Evolutionary conservation across 2,888 invertebrate species (phyloP).

Genomic region (Anagyrus pseudococci): DNA sequence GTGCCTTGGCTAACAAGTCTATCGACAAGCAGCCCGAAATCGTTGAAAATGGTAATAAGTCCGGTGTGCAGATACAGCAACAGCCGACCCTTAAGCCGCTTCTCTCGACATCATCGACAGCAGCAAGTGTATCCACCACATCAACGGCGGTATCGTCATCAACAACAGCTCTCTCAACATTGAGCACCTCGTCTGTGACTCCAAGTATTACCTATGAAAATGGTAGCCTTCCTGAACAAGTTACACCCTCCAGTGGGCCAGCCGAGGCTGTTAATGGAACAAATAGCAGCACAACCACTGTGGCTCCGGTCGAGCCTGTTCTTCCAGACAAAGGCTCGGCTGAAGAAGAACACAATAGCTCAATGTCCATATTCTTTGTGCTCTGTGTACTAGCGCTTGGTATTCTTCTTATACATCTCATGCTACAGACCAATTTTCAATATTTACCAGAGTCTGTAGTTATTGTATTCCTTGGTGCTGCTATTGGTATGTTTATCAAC

Average conservation of each 20-base stretch:
- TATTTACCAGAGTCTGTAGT: constrained; percentile 98
- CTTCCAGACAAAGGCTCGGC: constrained; percentile 89
- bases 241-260: neutral
- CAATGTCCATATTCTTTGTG: constrained; percentile 97
- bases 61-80: constrained; percentile 1
- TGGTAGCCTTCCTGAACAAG: neutral
- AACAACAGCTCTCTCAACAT: neutral
- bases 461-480: constrained; percentile 91
- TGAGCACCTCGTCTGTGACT: neutral
- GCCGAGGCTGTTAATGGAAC: neutral
- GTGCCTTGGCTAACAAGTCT: neutral
- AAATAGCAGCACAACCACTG: neutral
- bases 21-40: neutral
- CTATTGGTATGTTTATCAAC: constrained; percentile 90
- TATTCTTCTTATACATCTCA: constrained; percentile 90
- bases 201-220: too few relatives aligned
- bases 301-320: constrained; percentile 75
- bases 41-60: constrained; percentile 16
- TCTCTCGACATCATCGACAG: neutral
- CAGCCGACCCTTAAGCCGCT: neutral
- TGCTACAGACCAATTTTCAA: constrained; percentile 94
- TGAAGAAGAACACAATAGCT: constrained; percentile 95
- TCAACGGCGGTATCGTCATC: neutral
- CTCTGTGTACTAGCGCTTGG: constrained; percentile 93
- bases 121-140: neutral